Evolutionary conservation across 2,888 invertebrate genomes (phyloP).

Genomic region (Netelia inedita): DNA sequence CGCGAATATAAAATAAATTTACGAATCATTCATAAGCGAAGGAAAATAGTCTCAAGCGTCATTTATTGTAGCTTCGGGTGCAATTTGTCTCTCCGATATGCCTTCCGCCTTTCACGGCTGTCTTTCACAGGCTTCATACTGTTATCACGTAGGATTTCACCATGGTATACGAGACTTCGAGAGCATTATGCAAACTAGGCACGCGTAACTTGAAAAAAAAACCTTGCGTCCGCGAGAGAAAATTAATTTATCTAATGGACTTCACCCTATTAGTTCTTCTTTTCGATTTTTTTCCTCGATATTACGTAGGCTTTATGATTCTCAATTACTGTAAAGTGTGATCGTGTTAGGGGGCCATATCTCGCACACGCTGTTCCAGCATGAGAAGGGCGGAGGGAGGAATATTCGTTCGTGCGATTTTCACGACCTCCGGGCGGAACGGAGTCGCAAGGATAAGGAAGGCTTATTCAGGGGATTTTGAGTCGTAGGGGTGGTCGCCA

Average conservation of each 20-base stretch:
- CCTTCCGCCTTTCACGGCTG: background rate
- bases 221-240: background rate
- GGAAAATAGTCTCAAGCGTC: conserved; percentile 2
- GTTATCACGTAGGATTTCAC: background rate
- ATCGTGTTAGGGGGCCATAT: conserved; percentile 21
- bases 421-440: conserved; percentile 28
- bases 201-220: background rate
- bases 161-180: too few relatives aligned
- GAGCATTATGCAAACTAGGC: background rate
- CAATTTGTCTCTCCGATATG: conserved; percentile 33
- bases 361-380: background rate
- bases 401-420: conserved; percentile 49
- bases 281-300: background rate
- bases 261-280: background rate
- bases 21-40: conserved; percentile 12
- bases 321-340: conserved; percentile 6
- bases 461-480: conserved; percentile 70
- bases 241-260: background rate
- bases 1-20: conserved; percentile 6
- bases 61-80: background rate
- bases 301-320: background rate
- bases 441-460: conserved; percentile 50
- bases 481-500: conserved; percentile 21
- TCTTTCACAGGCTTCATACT: background rate
- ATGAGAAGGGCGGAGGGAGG: background rate